These are phyloP conservation scores for Limenitis camilla DNA, from an alignment of 2,888 invertebrate genomes.

Conservation along the genomic window DNA sequence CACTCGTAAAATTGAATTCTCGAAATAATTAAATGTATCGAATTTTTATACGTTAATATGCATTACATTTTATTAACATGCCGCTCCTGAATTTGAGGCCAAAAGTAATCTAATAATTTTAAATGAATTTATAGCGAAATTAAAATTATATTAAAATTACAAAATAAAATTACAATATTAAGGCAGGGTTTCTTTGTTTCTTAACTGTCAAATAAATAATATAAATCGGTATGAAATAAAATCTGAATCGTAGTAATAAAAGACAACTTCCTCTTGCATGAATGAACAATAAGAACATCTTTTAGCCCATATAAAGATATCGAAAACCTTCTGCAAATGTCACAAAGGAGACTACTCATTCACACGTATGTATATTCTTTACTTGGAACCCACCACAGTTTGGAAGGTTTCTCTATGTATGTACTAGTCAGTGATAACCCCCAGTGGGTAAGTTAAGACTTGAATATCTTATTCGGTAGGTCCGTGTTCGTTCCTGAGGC, in stretches of 20 bases:
- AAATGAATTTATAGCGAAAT: neutral
- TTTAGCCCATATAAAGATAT: constrained; percentile 12
- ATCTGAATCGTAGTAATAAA: neutral
- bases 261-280: neutral
- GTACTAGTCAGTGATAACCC: too few relatives aligned
- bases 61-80: constrained; percentile 5
- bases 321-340: constrained; percentile 20
- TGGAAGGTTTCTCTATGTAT: too few relatives aligned
- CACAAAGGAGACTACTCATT: constrained; percentile 1
- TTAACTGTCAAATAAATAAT: too few relatives aligned
- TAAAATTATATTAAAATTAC: too few relatives aligned
- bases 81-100: constrained; percentile 1
- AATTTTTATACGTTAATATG: constrained; percentile 2
- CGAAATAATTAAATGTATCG: constrained; percentile 26
- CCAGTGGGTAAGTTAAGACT: too few relatives aligned
- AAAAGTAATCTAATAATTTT: constrained; percentile 7
- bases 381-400: too few relatives aligned
- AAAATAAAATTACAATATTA: neutral
- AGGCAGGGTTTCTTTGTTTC: neutral
- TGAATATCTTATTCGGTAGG: too few relatives aligned
- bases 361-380: too few relatives aligned
- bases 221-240: neutral
- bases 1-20: constrained; percentile 20
- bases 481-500: too few relatives aligned
- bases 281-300: neutral